Evolutionary conservation across 2,888 invertebrate species (phyloP).

Genomic region (Microctonus brassicae): DNA sequence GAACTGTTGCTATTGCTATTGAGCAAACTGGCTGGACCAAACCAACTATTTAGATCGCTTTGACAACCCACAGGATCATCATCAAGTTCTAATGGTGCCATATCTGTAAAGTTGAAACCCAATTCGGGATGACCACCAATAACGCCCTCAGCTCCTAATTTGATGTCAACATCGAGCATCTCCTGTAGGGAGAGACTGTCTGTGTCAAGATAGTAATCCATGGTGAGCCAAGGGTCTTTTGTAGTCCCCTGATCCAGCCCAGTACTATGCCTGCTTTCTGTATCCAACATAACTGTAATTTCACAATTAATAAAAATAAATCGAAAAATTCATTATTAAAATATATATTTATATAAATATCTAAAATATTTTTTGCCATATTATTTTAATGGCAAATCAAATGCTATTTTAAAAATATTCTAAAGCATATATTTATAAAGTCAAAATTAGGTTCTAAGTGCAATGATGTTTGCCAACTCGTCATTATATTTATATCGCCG

Average conservation of each 20-base stretch:
- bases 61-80: slow-evolving; percentile 71
- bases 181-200: slow-evolving; percentile 83
- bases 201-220: slow-evolving; percentile 73
- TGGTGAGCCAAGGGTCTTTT: slow-evolving; percentile 68
- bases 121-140: slow-evolving; percentile 75
- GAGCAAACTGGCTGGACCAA: slow-evolving; percentile 60
- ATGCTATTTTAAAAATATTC: too few species aligned
- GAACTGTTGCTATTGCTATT: slow-evolving; percentile 66
- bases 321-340: not conserved
- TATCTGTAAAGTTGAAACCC: slow-evolving; percentile 74
- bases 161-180: slow-evolving; percentile 91
- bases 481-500: slow-evolving; percentile 31
- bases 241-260: slow-evolving; percentile 67
- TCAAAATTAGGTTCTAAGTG: not conserved
- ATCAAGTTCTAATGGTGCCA: slow-evolving; percentile 75
- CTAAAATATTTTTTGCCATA: not conserved
- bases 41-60: slow-evolving; percentile 62
- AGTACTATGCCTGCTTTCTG: slow-evolving; percentile 66
- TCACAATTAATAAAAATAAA: slow-evolving; percentile 23
- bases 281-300: slow-evolving; percentile 68
- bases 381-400: too few species aligned
- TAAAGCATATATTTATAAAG: not conserved
- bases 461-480: not conserved
- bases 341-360: not conserved
- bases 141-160: slow-evolving; percentile 86